phyloP scores from a whole-genome alignment of 2,888 invertebrate genomes.

The Sphinx pinastri region DNA sequence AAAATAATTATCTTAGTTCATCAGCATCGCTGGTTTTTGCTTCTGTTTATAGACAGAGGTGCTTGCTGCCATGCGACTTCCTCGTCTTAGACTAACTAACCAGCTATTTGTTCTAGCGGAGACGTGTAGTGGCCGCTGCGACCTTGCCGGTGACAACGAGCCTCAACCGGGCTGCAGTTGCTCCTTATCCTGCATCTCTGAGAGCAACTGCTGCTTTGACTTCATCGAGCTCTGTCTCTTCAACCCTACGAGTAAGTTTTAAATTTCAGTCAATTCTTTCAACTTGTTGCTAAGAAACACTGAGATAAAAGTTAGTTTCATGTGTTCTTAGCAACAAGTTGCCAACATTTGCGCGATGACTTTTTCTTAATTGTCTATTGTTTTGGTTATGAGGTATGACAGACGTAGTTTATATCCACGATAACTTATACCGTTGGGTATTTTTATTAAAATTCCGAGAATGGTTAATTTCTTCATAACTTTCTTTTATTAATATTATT shows the following conservation, averaged over 20 bases:
- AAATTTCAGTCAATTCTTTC: too few relatives aligned
- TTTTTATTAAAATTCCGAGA: too few relatives aligned
- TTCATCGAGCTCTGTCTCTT: conserved; percentile 84
- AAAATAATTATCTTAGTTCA: too few relatives aligned
- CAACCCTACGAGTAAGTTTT: conserved; percentile 38
- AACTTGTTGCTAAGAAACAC: too few relatives aligned
- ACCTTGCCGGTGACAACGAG: conserved; percentile 27
- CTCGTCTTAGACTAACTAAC: neutral
- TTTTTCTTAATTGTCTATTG: too few relatives aligned
- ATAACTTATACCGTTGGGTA: too few relatives aligned
- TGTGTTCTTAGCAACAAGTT: neutral
- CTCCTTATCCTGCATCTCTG: conserved; percentile 77
- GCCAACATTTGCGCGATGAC: too few relatives aligned
- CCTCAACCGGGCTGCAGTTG: conserved; percentile 82
- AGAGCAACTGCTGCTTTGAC: conserved; percentile 87
- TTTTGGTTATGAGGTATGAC: too few relatives aligned
- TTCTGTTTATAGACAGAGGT: too few relatives aligned
- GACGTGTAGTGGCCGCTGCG: conserved; percentile 82
- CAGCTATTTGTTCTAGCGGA: conserved; percentile 58
- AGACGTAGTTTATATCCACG: too few relatives aligned
- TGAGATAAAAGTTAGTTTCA: neutral
- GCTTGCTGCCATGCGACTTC: too few relatives aligned
- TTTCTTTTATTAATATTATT: conserved; percentile 22
- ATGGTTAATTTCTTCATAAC: neutral
- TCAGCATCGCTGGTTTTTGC: too few relatives aligned